Percentiles rank a stretch among this genome's conserved stretches.
Conservation (phyloP, 2,797 vertebrate species). For the Manis crassicaudata region DNA sequence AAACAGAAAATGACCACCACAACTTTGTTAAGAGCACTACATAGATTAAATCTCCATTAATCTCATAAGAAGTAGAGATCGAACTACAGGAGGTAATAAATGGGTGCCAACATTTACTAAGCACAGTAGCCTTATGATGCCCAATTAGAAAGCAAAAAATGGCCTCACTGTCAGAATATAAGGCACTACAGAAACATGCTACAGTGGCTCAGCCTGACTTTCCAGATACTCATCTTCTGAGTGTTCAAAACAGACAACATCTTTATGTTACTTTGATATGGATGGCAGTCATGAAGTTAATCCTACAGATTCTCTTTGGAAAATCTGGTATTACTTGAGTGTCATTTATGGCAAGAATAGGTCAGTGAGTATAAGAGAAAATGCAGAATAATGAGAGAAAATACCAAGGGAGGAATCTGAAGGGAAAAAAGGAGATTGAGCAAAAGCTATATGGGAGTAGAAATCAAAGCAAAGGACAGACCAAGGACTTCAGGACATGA, state of each 20-base stretch:
- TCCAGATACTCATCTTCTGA: neutral
- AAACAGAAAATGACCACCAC: no score
- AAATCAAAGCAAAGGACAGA: neutral
- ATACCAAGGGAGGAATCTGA: neutral
- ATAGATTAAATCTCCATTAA: neutral
- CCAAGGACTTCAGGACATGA: neutral
- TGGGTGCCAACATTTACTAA: neutral
- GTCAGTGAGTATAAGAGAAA: constrained; percentile 22
- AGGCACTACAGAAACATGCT: neutral
- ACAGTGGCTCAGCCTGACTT: neutral
- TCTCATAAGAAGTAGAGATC: constrained; percentile 5
- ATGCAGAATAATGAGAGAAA: constrained; percentile 56
- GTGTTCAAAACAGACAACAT: constrained; percentile 2
- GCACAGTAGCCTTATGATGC: neutral
- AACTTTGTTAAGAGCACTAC: neutral
- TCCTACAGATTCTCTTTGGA: constrained; percentile 30
- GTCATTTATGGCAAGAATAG: constrained; percentile 10
- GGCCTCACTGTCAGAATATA: neutral
- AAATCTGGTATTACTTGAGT: neutral
- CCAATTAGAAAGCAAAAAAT: constrained; percentile 24
- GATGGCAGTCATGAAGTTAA: neutral
- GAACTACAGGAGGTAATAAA: constrained; percentile 25
- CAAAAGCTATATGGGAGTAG: neutral
- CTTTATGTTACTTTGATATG: neutral
- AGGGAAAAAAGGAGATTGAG: neutral